Conservation (phyloP, 2,113 vertebrate species). For the Lepidothrix coronata region DNA sequence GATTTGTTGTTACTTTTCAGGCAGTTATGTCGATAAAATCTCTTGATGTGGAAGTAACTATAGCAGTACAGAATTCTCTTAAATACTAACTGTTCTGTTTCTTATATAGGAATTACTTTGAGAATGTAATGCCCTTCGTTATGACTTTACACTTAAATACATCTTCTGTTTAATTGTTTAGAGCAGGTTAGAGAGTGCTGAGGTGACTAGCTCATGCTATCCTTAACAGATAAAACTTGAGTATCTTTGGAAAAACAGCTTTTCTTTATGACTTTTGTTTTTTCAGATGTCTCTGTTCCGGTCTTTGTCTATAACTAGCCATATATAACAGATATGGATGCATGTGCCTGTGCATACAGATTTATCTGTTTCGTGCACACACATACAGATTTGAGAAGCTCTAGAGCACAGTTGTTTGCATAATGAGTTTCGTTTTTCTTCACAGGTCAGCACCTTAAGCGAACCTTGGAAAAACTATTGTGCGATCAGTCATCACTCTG, state of each 20-base stretch:
- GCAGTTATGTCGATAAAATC: neutral
- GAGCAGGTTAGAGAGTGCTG: neutral
- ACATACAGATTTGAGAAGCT: neutral
- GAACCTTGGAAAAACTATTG: conserved; percentile 56
- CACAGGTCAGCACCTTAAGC: conserved; percentile 57
- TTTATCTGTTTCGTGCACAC: neutral
- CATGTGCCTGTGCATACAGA: neutral
- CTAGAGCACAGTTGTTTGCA: conserved; percentile 34
- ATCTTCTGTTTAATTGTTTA: neutral
- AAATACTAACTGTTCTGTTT: neutral
- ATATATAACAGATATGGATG: fast-evolving
- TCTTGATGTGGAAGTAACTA: neutral
- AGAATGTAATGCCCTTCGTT: neutral
- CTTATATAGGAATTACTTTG: neutral
- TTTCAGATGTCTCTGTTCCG: neutral
- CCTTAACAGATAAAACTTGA: neutral
- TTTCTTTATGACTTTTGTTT: neutral
- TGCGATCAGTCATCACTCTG: conserved; percentile 16
- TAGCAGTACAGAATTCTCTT: neutral
- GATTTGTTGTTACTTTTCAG: neutral
- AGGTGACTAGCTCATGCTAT: neutral
- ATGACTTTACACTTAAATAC: neutral
- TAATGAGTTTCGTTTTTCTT: conserved; percentile 50
- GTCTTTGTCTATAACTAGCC: neutral
- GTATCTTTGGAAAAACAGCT: neutral